Evolutionary conservation across 2,113 vertebrate species (phyloP), one percentile per base, ranked within the genome.

Genomic region (Paralichthys olivaceus): DNA sequence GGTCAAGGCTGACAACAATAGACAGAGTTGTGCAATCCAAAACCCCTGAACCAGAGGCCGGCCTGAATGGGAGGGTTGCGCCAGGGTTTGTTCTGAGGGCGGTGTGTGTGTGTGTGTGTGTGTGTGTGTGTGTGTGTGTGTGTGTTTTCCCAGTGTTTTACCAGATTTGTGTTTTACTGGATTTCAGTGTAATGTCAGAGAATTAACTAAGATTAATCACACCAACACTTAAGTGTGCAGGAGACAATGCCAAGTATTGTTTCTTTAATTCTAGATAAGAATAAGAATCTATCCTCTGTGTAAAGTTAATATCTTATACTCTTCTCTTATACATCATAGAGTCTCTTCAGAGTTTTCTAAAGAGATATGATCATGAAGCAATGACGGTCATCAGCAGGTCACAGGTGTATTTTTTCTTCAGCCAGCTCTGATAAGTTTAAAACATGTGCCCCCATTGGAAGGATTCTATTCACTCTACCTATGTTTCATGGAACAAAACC

Each of bases 1-100:
- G 89, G 90, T 92, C 92, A 92, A 84, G 86, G 90, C 89, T 72
- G 80, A 83, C 83, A 87, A 92, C 89, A 91, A 92, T 92, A 86
- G 87, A 59, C 80, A 63, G 84, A 87, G 87, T 92, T 92, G 91
- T 90, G 90, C 87, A 88, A 88, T 66, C 72, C 63, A 80, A 92
- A 90, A 89, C 82, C 75, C 65, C 72, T 79, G 84, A 85, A 77
- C 72, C 79, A 70, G 78, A 85, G 74, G 74, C 61, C 71, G 67
- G 20, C 60, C 59, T 61, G 54, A 22, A 58, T 25, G 53, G 75
- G 51, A 57, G 83, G 73, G 32, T 55, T 49, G 62, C 75, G 45
- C 54, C 72, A 74, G 67, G 3, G n/a, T 58, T 69, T 11, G 15
- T 63, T 8, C 56, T 59, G 22, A 57, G 66, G 78, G 69, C 3